Base-by-base conservation (phyloP, 2,888 invertebrate species). In the Malacosoma neustria region DNA sequence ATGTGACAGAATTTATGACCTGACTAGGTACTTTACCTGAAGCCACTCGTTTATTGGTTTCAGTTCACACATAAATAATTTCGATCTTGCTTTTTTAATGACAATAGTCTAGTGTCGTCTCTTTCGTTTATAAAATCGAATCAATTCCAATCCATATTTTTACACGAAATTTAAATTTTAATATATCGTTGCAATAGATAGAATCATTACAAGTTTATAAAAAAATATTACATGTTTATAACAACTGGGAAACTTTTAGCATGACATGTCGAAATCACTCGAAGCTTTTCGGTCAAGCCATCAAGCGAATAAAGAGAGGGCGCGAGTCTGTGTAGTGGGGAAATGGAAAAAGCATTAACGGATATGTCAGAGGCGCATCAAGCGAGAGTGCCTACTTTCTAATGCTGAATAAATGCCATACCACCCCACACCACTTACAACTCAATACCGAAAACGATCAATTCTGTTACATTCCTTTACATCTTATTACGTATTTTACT, bases 291-390 rank as follows among this genome's bases (percentile, higher is more conserved):
- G 79, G 76, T 74, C 74, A 76, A 73, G 72, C 71, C 58, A 63
- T 55, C 63, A 61, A 56, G 51, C 48, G 48, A 45, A 51, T 51
- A 49, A 56, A 45, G 40, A 40, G 47, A 43, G 61, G 61, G 61
- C 47, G 55, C 53, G 49, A 53, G 46, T 60, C 57, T 61, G 63
- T 69, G 72, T 68, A 62, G 57, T 60, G 68, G 70, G 75, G 77
- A 77, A 82, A 85, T 84, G 84, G 85, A 79, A 84, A 81, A 84
- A 80, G 82, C 85, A 86, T 87, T 86, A 86, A 74, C 84, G 82
- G 81, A 84, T 82, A 73, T 81, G 82, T 82, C 84, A 85, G 77
- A 65, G 73, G 66, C 77, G 79, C 77, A 75, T 81, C 81, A 81
- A 68, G 72, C 71, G 68, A 70, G 77, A 82, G 81, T 81, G 81